Evolutionary conservation across 2,113 vertebrate genomes (phyloP), one percentile per base, ranked within the genome.

Genomic region (Ctenomys sociabilis): DNA sequence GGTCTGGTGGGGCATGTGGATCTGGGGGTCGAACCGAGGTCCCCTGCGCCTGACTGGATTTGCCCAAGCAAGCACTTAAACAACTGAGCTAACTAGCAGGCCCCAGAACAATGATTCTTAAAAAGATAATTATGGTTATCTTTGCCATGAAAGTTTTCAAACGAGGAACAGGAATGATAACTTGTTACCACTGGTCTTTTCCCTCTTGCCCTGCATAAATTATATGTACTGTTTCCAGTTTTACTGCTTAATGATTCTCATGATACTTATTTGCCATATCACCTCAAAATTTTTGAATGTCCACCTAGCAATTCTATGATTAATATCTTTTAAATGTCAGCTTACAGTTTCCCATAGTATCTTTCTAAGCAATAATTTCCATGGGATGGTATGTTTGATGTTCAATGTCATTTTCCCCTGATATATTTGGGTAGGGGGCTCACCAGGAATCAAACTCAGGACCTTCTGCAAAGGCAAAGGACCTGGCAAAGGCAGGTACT

Each of bases 221-320:
- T 68, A 84, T 84, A 86, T 94, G 24, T 88, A 45, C 17, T 63
- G 2, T 49, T 32, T 78, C 17, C 24, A 81, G n/a, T 94, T 91
- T 84, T 12, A 78, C 43, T 92, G 14, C 88, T 96, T 91, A 91
- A 40, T 96, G 88, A 85, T 89, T 94, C 80, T 85, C 40, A 63
- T 59, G 77, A 17, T n/a, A 88, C 40, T 28, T 40, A 85, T 92
- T 86, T 90, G 16, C 35, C 3, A 13, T 86, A 45, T 90, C 19
- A 87, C 57, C 90, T 92, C 12, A 52, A 89, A 59, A 87, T 64
- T 72, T 96, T 63, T 84, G 24, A 16, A 85, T 95, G 40, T 77
- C 7, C 12, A 13, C 81, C 32, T 85, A 82, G n/a, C 66, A 89
- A 26, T 86, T 95, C 91, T 54, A 85, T 90, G 49, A 86, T 89